phyloP scores from a whole-genome alignment of 1,140 invertebrate genomes.

The Dufourea novaeangliae region DNA sequence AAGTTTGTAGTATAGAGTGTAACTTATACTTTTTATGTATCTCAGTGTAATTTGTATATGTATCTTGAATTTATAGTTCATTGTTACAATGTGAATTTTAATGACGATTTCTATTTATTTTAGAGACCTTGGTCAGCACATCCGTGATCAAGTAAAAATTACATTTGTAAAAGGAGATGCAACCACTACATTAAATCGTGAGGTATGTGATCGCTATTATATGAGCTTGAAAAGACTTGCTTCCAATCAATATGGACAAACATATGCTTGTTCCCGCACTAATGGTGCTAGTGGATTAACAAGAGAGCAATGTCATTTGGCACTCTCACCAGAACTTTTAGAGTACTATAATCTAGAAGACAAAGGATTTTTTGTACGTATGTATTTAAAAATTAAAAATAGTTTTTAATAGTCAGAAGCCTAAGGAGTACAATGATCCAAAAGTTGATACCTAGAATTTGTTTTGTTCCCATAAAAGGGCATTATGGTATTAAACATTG shows the following conservation, averaged over 20 bases:
- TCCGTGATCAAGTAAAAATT: conserved; percentile 86
- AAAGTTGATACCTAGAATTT: background rate
- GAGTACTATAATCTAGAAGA: conserved; percentile 84
- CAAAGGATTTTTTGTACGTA: conserved; percentile 47
- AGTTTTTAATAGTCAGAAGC: background rate
- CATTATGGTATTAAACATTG: conserved; percentile 4
- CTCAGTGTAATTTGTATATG: background rate
- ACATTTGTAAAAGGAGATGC: conserved; percentile 85
- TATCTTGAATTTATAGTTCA: background rate
- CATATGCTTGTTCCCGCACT: conserved; percentile 83
- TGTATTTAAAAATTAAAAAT: conserved; percentile 11
- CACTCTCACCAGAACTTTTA: conserved; percentile 87
- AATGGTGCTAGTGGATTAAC: conserved; percentile 87
- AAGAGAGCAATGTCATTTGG: conserved; percentile 86
- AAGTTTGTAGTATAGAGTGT: background rate
- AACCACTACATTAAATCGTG: conserved; percentile 80
- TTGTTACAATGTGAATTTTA: background rate
- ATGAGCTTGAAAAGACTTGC: conserved; percentile 86
- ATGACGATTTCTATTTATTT: conserved; percentile 64
- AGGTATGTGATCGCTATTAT: conserved; percentile 86
- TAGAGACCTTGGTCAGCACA: conserved; percentile 89
- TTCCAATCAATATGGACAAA: conserved; percentile 86
- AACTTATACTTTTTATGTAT: background rate
- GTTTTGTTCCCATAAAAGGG: background rate
- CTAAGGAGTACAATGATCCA: background rate